phyloP scores from a whole-genome alignment of 2,113 vertebrate genomes.

The Apus apus region DNA sequence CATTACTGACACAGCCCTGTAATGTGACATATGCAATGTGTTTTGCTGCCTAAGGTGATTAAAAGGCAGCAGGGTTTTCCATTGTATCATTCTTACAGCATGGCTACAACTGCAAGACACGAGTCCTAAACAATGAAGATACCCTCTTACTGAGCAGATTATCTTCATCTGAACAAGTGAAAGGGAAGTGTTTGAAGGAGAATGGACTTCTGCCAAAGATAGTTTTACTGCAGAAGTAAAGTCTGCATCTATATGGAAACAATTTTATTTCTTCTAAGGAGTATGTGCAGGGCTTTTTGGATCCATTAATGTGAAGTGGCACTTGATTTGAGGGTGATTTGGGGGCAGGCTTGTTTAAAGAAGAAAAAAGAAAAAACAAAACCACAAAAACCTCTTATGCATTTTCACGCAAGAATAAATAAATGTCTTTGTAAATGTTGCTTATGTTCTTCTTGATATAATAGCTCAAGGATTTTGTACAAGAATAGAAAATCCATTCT shows the following conservation, averaged over 20 bases:
- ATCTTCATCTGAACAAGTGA: neutral
- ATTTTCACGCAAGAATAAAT: neutral
- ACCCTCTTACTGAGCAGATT: neutral
- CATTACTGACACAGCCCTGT: neutral
- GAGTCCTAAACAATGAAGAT: neutral
- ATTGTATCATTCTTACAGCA: neutral
- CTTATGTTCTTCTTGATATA: neutral
- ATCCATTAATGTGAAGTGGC: neutral
- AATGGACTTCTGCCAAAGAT: neutral
- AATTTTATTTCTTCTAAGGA: neutral
- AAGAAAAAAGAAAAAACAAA: neutral
- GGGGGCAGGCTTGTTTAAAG: neutral
- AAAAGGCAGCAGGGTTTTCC: neutral
- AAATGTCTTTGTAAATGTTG: neutral
- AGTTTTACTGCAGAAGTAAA: neutral
- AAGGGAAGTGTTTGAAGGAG: neutral
- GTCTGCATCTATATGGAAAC: neutral
- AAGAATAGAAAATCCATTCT: neutral
- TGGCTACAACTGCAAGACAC: neutral
- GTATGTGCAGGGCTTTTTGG: neutral
- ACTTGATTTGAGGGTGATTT: neutral
- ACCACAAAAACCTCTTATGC: neutral
- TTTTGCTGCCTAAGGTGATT: neutral
- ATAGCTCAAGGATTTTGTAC: neutral
- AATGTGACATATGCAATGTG: neutral